Evolutionary conservation across 2,888 invertebrate species (phyloP), one percentile per base, ranked within the genome.

Genomic region (Blastobasis adustella): DNA sequence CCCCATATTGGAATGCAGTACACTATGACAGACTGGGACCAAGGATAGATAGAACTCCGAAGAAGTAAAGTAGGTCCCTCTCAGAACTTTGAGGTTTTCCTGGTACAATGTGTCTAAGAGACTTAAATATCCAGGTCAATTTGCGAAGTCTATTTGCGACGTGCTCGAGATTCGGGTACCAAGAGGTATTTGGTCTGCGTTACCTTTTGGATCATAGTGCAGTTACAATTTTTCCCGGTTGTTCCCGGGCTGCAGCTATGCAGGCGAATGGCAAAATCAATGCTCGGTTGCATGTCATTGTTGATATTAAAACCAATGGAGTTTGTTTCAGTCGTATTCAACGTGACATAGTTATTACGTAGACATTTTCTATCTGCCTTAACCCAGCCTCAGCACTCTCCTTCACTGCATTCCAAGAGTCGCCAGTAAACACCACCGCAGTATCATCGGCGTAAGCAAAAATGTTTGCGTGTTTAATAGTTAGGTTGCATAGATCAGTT

Each of bases 61-160:
- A n/a, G n/a, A n/a, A n/a, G n/a, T 42, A n/a, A n/a, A 42, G 7
- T n/a, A 42, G 8, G 8, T 42, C 42, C 42, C 42, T 42, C 8
- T 8, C 7, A 42, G 42, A 4, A n/a, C 42, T 6, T 6, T n/a
- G 42, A n/a, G n/a, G n/a, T 37, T 10, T 48, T 44, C 46, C 37
- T 38, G 49, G 46, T 1, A 48, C 40, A 7, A 56, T n/a, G 37
- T 56, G 47, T 51, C 54, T 50, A 6, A 57, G 41, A 43, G 37
- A 45, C 47, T 57, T 57, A 44, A 52, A 54, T n/a, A 51, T 46
- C 49, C 51, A 57, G 6, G n/a, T 54, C 0, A 57, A 8, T 49
- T 57, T 57, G 38, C 54, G 41, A 6, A 53, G 9, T 45, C 51
- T 49, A 7, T 4, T 10, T 4, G 9, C 43, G 10, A 54, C n/a